These are phyloP conservation scores for Antheraea mylitta DNA, from an alignment of 1,140 invertebrate genomes.

Conservation along the genomic window DNA sequence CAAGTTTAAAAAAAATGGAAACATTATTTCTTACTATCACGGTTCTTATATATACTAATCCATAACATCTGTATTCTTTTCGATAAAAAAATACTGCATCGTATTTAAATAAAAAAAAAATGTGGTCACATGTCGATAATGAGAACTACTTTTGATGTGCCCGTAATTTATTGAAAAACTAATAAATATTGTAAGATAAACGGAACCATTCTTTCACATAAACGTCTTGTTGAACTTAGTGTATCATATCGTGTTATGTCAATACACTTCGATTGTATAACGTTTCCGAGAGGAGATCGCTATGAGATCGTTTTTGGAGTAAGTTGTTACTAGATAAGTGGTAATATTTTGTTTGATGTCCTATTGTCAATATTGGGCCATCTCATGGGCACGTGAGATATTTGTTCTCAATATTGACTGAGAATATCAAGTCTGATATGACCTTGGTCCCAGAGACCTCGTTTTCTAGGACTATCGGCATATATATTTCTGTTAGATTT, in stretches of 20 bases:
- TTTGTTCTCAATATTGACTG: slow-evolving; percentile 70
- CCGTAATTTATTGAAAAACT: slow-evolving; percentile 27
- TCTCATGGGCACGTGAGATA: slow-evolving; percentile 68
- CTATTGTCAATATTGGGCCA: slow-evolving; percentile 66
- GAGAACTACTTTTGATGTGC: too few relatives aligned
- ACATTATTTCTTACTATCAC: too few relatives aligned
- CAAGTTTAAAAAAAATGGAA: too few relatives aligned
- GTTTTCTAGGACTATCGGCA: slow-evolving; percentile 20
- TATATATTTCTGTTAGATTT: background rate
- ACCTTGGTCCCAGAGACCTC: slow-evolving; percentile 36
- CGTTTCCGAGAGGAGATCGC: slow-evolving; percentile 47
- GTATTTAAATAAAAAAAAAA: too few relatives aligned
- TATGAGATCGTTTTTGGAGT: slow-evolving; percentile 56
- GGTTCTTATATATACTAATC: too few relatives aligned
- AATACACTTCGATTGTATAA: slow-evolving; percentile 44
- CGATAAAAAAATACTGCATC: too few relatives aligned
- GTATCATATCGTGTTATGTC: slow-evolving; percentile 44
- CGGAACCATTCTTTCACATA: slow-evolving; percentile 36
- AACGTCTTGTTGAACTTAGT: slow-evolving; percentile 39
- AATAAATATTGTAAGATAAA: slow-evolving; percentile 45
- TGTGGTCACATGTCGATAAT: too few relatives aligned
- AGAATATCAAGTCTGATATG: slow-evolving; percentile 57
- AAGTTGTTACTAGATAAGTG: slow-evolving; percentile 70
- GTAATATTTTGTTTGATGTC: slow-evolving; percentile 73
- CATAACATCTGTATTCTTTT: too few relatives aligned